Evolutionary conservation across 2,113 vertebrate genomes (phyloP).

Genomic region (Microtus ochrogaster): DNA sequence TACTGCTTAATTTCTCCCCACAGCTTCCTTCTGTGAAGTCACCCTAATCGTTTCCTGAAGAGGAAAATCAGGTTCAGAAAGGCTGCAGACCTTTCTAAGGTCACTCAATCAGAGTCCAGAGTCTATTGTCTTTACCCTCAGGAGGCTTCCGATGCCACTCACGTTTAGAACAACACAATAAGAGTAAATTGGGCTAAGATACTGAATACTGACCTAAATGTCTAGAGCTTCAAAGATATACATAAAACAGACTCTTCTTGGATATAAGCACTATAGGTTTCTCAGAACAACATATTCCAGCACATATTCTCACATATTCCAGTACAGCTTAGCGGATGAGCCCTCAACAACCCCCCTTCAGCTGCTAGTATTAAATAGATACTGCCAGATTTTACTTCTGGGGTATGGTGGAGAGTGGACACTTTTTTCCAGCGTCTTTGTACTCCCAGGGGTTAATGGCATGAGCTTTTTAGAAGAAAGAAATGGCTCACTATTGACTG

Average conservation of each 20-base stretch:
- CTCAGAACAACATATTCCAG: background rate
- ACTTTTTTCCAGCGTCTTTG: slow-evolving; percentile 1
- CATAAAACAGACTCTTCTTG: background rate
- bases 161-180: background rate
- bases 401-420: background rate
- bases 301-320: background rate
- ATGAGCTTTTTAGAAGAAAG: slow-evolving; percentile 26
- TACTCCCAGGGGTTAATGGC: background rate
- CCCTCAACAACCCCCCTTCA: slow-evolving; percentile 15
- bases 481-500: slow-evolving; percentile 8
- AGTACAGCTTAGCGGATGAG: slow-evolving; percentile 18
- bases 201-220: slow-evolving; percentile 18
- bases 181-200: background rate
- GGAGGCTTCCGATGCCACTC: slow-evolving; percentile 15
- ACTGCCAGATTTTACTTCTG: background rate
- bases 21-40: slow-evolving; percentile 9
- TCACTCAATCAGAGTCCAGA: slow-evolving; percentile 12
- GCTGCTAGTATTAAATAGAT: slow-evolving; percentile 9
- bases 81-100: slow-evolving; percentile 29
- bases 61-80: slow-evolving; percentile 32
- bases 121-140: background rate
- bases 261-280: background rate
- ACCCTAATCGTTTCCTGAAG: slow-evolving; percentile 23
- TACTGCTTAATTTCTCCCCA: slow-evolving; percentile 53
- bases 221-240: background rate